Percentiles rank a stretch among this genome's conserved stretches.
Conservation (phyloP, 1,140 invertebrate genomes). For the Stegodyphus mimosarum region DNA sequence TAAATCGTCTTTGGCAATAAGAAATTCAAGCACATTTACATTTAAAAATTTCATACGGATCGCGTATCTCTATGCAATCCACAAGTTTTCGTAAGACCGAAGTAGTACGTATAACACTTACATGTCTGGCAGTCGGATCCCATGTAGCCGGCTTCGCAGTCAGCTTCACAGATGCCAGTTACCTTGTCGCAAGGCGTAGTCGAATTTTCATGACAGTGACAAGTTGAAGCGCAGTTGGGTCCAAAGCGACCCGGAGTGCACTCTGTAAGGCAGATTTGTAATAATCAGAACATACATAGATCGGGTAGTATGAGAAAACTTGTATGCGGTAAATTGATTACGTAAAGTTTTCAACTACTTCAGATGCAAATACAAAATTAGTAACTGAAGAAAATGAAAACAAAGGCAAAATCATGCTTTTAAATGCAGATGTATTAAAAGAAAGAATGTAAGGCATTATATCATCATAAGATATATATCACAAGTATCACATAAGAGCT, state of each 20-base stretch:
- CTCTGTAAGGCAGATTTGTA: background rate
- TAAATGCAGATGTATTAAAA: too few species aligned
- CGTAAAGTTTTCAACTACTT: background rate
- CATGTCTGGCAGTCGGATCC: slow-evolving; percentile 52
- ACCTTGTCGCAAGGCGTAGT: slow-evolving; percentile 30
- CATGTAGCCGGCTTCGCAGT: slow-evolving; percentile 57
- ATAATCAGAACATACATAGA: background rate
- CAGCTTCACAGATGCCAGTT: slow-evolving; percentile 30
- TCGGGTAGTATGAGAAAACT: background rate
- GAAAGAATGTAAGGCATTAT: too few species aligned
- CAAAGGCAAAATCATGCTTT: background rate
- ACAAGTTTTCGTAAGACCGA: too few species aligned
- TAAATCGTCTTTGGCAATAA: too few species aligned
- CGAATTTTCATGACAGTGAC: slow-evolving; percentile 36
- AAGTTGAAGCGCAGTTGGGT: slow-evolving; percentile 49
- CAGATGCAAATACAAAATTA: too few species aligned
- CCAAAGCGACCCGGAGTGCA: slow-evolving; percentile 52
- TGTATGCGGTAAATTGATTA: background rate
- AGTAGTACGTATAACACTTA: background rate
- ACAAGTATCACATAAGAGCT: too few species aligned
- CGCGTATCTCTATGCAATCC: too few species aligned
- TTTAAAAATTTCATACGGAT: too few species aligned
- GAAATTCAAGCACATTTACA: too few species aligned
- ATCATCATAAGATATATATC: too few species aligned
- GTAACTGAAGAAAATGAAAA: background rate